Percentiles rank a stretch among this genome's conserved stretches.
These are phyloP conservation scores for Trichopoda pennipes DNA, from an alignment of 2,888 invertebrate species.

Conservation along the genomic window DNA sequence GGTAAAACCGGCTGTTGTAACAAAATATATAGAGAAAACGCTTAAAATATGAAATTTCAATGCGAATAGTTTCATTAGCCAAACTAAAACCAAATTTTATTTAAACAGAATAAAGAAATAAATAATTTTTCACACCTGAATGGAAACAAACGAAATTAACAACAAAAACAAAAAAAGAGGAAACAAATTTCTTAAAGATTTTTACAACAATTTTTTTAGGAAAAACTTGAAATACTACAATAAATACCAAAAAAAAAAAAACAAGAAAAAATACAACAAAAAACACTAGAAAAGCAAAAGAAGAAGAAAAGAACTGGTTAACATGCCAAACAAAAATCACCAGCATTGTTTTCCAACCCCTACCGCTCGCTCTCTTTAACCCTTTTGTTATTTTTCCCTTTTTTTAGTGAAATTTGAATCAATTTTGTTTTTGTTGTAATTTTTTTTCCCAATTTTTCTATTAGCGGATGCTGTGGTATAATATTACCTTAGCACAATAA, in stretches of 20 bases:
- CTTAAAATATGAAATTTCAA: slow-evolving; percentile 22
- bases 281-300: too few relatives aligned
- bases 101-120: not conserved
- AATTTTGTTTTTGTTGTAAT: too few relatives aligned
- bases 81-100: too few relatives aligned
- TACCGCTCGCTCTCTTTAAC: slow-evolving; percentile 15
- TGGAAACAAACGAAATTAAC: slow-evolving; percentile 38
- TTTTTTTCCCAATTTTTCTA: slow-evolving; percentile 12
- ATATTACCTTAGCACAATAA: slow-evolving; percentile 47
- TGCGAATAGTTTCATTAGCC: slow-evolving; percentile 59
- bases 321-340: slow-evolving; percentile 30
- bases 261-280: not conserved
- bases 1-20: not conserved
- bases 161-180: not conserved
- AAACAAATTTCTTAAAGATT: slow-evolving; percentile 33
- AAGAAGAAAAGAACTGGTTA: too few relatives aligned
- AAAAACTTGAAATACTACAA: slow-evolving; percentile 29
- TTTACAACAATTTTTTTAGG: slow-evolving; percentile 22
- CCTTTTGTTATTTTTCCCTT: slow-evolving; percentile 34
- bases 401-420: slow-evolving; percentile 16
- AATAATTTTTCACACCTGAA: slow-evolving; percentile 53
- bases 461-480: slow-evolving; percentile 52
- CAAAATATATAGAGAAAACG: too few relatives aligned
- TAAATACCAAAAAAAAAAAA: slow-evolving; percentile 8
- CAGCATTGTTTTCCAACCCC: slow-evolving; percentile 38